Conservation (phyloP, 1,140 invertebrate genomes). For the Galendromus occidentalis region DNA sequence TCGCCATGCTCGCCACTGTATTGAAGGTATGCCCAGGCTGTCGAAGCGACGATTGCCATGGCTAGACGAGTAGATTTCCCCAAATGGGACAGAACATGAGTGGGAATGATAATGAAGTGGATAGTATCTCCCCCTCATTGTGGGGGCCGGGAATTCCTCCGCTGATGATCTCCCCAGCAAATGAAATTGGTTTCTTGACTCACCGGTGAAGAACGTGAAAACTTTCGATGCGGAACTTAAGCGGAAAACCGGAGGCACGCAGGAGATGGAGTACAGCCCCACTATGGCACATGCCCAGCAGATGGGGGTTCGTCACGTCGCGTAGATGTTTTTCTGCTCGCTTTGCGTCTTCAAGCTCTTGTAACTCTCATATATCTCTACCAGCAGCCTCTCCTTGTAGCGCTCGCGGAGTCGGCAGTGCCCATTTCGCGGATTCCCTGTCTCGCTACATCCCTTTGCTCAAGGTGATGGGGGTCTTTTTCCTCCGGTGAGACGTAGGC, state of each 20-base stretch:
- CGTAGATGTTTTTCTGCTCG: constrained; percentile 93
- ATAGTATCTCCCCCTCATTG: too few relatives aligned
- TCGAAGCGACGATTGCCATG: too few relatives aligned
- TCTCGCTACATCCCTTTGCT: constrained; percentile 41
- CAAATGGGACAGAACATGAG: too few relatives aligned
- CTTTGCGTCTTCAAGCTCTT: constrained; percentile 69
- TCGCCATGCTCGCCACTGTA: constrained; percentile 76
- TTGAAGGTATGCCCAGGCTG: constrained; percentile 29
- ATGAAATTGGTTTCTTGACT: constrained; percentile 1
- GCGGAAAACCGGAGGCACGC: constrained; percentile 65
- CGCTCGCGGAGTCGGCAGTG: constrained; percentile 69
- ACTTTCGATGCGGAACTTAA: constrained; percentile 65
- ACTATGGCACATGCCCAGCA: constrained; percentile 73
- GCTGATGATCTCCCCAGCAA: too few relatives aligned
- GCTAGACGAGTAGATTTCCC: too few relatives aligned
- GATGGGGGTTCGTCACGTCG: constrained; percentile 75
- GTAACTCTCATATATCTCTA: constrained; percentile 67
- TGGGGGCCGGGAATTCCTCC: too few relatives aligned
- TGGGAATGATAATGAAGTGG: too few relatives aligned
- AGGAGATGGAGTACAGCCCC: constrained; percentile 62
- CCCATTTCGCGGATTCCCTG: constrained; percentile 78
- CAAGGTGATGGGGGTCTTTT: constrained; percentile 58
- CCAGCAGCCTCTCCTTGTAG: constrained; percentile 50
- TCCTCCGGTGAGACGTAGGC: constrained; percentile 64
- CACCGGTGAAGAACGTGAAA: constrained; percentile 66